A percentile compares a stretch with the other conserved stretches of the same genome.
Conservation (phyloP, 2,888 invertebrate genomes). For the Acronicta psi region DNA sequence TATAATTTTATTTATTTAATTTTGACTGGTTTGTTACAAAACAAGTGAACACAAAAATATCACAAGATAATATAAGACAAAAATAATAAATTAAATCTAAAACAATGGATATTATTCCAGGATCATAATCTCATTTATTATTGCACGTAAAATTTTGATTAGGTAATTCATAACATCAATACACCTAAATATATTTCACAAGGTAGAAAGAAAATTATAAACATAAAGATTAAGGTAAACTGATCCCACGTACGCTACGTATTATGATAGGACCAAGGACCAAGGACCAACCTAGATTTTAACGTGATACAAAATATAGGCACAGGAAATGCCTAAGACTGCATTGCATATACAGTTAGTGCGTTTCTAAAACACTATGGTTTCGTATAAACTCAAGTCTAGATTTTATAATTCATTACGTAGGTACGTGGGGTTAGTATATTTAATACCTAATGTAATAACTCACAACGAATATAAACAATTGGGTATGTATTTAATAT, state of each 20-base stretch:
- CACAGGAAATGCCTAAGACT: too few species aligned
- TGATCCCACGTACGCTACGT: too few species aligned
- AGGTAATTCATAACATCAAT: constrained; percentile 8
- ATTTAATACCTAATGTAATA: background rate
- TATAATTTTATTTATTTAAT: background rate
- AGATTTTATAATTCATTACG: too few species aligned
- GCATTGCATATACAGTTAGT: too few species aligned
- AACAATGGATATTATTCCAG: constrained; percentile 23
- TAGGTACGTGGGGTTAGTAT: too few species aligned
- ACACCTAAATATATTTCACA: background rate
- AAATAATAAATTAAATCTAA: constrained; percentile 5
- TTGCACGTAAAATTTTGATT: constrained; percentile 38
- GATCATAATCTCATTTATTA: constrained; percentile 36
- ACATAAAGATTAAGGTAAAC: constrained; percentile 1
- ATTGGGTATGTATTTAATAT: constrained; percentile 7
- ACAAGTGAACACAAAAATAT: constrained; percentile 45
- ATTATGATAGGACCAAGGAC: too few species aligned
- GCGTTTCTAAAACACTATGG: too few species aligned
- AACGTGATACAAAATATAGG: too few species aligned
- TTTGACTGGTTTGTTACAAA: constrained; percentile 18
- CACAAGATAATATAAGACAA: constrained; percentile 30
- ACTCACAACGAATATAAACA: constrained; percentile 6
- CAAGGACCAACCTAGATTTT: too few species aligned
- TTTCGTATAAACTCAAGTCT: too few species aligned
- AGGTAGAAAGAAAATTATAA: background rate